Base-by-base conservation (phyloP, 2,888 invertebrate genomes). In the Synanthedon andrenaeformis region DNA sequence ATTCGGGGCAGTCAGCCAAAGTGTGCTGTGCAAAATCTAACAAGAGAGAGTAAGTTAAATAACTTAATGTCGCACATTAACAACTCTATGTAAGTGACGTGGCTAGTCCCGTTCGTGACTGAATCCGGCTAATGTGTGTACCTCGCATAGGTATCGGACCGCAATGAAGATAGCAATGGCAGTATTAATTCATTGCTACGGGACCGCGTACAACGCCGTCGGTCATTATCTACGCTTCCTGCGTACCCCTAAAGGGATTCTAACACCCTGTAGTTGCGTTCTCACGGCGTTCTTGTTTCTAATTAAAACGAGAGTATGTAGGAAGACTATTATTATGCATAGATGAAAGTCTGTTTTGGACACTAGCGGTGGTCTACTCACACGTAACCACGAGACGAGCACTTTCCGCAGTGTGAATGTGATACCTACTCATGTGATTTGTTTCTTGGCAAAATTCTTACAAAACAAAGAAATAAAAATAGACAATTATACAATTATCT, bases 111-210 rank as follows among this genome's bases (percentile, higher is more conserved):
- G 63, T 67, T 82, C 83, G 80, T 83, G 82, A 82, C 77, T 71
- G 60, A 65, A 64, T 61, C 65, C 62, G 60, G 62, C 75, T 75
- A 81, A 76, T 76, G 76, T 76, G 75, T 76, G 75, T 72, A 72
- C 59, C 67, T 62, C 58, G 62, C 68, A 70, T 67, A 69, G 72
- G 65, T 72, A 78, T 71, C 66, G 65, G 69, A 71, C 73, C 67
- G 75, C 77, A 75, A 79, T 80, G 76, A 76, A 84, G 83, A 84
- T 82, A 82, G 74, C 74, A 72, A 64, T 69, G 72, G 67, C 76
- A 74, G 75, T 79, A 82, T 82, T 82, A 82, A 85, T 83, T 84
- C 83, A 84, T 81, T 78, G 80, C 76, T 63, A 56, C 62, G 64
- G 64, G 62, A 63, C 64, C 63, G 58, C 55, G 63, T 60, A 67